phyloP scores from a whole-genome alignment of 1,140 invertebrate species.

The Eumeta japonica region DNA sequence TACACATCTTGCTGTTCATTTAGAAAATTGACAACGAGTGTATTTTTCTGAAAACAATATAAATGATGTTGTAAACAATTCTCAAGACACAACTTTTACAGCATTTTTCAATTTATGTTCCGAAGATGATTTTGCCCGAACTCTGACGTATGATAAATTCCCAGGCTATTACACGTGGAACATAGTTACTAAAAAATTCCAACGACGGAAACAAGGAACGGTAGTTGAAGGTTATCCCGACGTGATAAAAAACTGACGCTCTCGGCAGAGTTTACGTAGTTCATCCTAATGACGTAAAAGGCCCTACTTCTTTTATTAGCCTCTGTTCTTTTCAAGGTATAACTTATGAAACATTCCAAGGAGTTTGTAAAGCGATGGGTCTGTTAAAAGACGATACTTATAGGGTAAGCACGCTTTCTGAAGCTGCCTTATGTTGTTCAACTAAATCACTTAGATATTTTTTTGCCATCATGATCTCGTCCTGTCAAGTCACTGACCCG shows the following conservation, averaged over 20 bases:
- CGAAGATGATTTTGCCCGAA: conserved; percentile 19
- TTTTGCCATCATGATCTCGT: conserved; percentile 10
- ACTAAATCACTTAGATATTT: conserved; percentile 8
- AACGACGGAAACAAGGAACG: conserved; percentile 18
- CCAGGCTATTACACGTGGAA: conserved; percentile 23
- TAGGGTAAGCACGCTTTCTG: conserved; percentile 15
- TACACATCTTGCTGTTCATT: conserved; percentile 17
- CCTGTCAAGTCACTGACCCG: no score
- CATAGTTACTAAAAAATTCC: conserved; percentile 16
- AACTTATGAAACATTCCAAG: conserved; percentile 22
- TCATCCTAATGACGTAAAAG: conserved; percentile 35
- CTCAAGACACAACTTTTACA: conserved; percentile 19
- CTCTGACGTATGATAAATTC: conserved; percentile 17
- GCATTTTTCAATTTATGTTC: conserved; percentile 21
- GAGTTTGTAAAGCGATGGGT: conserved; percentile 21
- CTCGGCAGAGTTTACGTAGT: conserved; percentile 35
- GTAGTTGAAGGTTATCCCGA: conserved; percentile 14
- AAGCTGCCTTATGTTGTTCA: conserved; percentile 8
- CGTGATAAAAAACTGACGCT: conserved; percentile 20
- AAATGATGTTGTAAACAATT: conserved; percentile 18
- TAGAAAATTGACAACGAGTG: no score
- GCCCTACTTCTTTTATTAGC: conserved; percentile 35
- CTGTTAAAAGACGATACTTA: conserved; percentile 31
- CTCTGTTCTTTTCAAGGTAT: conserved; percentile 31
- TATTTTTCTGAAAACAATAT: conserved; percentile 20